Conservation (phyloP, 2,888 invertebrate genomes). For the Acanthosoma haemorrhoidale region DNA sequence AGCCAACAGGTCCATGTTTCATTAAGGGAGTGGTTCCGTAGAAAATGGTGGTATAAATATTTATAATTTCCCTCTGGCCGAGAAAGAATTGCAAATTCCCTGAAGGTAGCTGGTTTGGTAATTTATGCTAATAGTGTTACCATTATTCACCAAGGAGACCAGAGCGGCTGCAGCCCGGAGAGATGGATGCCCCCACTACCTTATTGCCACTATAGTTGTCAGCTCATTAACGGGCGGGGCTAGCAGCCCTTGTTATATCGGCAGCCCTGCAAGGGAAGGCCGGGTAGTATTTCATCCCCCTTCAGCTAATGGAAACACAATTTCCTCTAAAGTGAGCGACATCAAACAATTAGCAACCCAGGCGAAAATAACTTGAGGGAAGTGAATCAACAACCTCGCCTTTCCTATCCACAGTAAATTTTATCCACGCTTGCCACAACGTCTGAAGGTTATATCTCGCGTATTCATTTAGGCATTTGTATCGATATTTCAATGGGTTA, state of each 20-base stretch:
- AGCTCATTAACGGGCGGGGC: slow-evolving; percentile 1
- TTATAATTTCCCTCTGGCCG: background rate
- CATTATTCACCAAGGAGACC: background rate
- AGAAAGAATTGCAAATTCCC: background rate
- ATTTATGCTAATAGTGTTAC: background rate
- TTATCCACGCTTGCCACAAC: too few relatives aligned
- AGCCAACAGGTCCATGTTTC: background rate
- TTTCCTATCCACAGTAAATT: too few relatives aligned
- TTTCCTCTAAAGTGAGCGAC: background rate
- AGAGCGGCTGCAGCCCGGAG: background rate
- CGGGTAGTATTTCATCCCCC: background rate
- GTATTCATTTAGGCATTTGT: too few relatives aligned
- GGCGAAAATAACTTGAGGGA: too few relatives aligned
- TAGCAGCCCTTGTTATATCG: background rate
- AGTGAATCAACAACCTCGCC: too few relatives aligned
- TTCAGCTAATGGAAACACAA: background rate
- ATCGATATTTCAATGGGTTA: too few relatives aligned
- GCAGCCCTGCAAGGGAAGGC: background rate
- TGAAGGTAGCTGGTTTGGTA: too few relatives aligned
- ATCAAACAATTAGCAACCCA: slow-evolving; percentile 4
- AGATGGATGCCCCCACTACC: too few relatives aligned
- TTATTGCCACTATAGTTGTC: background rate
- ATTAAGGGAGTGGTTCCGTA: background rate
- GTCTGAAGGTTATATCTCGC: too few relatives aligned
- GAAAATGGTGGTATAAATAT: background rate